A percentile compares a stretch with the other conserved stretches of the same genome.
Evolutionary conservation across 2,888 invertebrate genomes (phyloP).

Genomic region (Sisyra nigra): DNA sequence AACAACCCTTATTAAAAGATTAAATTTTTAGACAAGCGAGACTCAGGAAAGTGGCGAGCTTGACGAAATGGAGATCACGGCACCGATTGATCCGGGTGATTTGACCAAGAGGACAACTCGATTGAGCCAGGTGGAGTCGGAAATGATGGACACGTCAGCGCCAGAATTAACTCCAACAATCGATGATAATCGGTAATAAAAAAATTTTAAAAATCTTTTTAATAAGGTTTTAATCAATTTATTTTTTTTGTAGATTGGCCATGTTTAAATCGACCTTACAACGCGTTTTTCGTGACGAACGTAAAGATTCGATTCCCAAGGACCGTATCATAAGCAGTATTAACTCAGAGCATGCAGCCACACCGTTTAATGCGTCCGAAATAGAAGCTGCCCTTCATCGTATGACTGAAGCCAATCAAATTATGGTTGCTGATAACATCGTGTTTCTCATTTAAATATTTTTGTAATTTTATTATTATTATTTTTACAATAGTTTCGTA

Average conservation of each 20-base stretch:
- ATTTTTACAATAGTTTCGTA: neutral
- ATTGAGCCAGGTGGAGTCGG: slow-evolving; percentile 8
- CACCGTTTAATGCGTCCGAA: slow-evolving; percentile 49
- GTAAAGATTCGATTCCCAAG: slow-evolving; percentile 58
- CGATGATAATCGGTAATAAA: slow-evolving; percentile 22
- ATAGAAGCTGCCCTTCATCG: slow-evolving; percentile 58
- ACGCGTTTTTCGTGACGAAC: slow-evolving; percentile 59
- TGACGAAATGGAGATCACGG: slow-evolving; percentile 20
- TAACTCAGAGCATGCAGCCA: slow-evolving; percentile 39
- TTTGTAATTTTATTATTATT: neutral
- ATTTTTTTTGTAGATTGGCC: slow-evolving; percentile 30
- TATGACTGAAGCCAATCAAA: slow-evolving; percentile 82
- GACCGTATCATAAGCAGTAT: slow-evolving; percentile 45
- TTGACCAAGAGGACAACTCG: slow-evolving; percentile 19
- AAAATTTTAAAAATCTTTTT: neutral
- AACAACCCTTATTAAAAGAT: too few relatives aligned
- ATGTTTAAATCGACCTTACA: slow-evolving; percentile 58
- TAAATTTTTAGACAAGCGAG: too few relatives aligned
- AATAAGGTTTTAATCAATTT: neutral
- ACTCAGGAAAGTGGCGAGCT: neutral
- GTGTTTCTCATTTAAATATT: slow-evolving; percentile 58
- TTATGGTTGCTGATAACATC: slow-evolving; percentile 78
- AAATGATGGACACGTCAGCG: slow-evolving; percentile 13
- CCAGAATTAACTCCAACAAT: slow-evolving; percentile 19
- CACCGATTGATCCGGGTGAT: slow-evolving; percentile 24